phyloP scores from a whole-genome alignment of 2,113 vertebrate species.

The Notiomystis cincta region DNA sequence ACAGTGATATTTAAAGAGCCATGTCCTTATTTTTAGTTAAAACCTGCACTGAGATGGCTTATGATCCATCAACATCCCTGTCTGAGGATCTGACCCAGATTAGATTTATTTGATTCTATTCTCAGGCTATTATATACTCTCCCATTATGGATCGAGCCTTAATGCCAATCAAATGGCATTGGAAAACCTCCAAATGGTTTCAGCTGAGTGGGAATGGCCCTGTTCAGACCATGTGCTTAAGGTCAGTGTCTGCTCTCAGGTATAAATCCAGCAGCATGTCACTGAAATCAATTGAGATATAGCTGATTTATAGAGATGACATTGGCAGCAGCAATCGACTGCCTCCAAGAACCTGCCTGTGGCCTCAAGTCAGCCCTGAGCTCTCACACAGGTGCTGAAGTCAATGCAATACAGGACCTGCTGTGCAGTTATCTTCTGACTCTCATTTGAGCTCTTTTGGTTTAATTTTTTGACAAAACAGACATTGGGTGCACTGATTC shows the following conservation, averaged over 20 bases:
- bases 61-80: background rate
- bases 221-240: background rate
- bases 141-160: background rate
- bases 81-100: background rate
- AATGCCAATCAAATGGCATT: background rate
- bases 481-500: background rate
- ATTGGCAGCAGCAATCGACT: background rate
- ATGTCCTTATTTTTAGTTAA: background rate
- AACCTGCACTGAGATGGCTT: background rate
- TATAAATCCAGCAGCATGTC: constrained; percentile 11
- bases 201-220: background rate
- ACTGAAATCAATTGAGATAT: background rate
- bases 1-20: background rate
- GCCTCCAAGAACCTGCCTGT: background rate
- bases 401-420: background rate
- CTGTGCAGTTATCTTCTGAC: background rate
- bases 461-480: background rate
- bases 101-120: background rate
- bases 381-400: background rate
- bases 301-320: background rate
- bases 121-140: background rate
- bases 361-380: background rate
- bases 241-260: constrained; percentile 6
- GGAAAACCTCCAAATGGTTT: constrained; percentile 23
- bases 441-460: background rate